These are phyloP conservation scores for Gerris buenoi DNA, from an alignment of 1,140 invertebrate genomes.

Conservation along the genomic window DNA sequence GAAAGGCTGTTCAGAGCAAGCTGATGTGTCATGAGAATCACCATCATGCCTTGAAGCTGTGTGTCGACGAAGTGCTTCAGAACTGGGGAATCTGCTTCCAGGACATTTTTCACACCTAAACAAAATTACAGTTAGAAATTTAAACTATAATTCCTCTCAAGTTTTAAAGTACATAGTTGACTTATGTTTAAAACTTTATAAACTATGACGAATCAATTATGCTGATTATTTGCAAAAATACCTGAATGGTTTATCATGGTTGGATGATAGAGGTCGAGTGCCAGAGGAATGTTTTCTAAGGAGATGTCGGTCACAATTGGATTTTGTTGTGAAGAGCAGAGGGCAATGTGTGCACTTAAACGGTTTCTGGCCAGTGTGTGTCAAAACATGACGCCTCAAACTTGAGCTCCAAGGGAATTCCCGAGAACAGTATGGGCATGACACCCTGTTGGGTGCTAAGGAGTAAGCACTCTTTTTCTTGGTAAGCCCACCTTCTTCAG, in stretches of 20 bases:
- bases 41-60: constrained; percentile 48
- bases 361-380: constrained; percentile 92
- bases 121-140: not conserved
- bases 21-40: constrained; percentile 8
- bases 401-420: constrained; percentile 94
- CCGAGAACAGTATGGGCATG: constrained; percentile 78
- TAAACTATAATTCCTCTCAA: no score
- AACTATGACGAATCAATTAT: no score
- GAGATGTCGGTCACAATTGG: constrained; percentile 88
- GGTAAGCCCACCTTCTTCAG: constrained; percentile 24
- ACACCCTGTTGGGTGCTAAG: constrained; percentile 78
- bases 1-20: constrained; percentile 53
- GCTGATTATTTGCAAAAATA: not conserved
- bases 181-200: no score
- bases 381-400: constrained; percentile 75
- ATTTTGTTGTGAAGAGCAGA: constrained; percentile 88
- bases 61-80: constrained; percentile 63
- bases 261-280: not conserved
- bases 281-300: constrained; percentile 30
- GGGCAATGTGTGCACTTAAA: constrained; percentile 85
- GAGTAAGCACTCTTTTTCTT: constrained; percentile 93
- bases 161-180: no score
- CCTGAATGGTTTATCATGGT: not conserved
- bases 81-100: constrained; percentile 67
- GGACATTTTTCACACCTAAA: constrained; percentile 65